Percentiles rank a stretch among this genome's conserved stretches.
Evolutionary conservation across 2,888 invertebrate species (phyloP).

Genomic region (Acrocyrtus sp.): DNA sequence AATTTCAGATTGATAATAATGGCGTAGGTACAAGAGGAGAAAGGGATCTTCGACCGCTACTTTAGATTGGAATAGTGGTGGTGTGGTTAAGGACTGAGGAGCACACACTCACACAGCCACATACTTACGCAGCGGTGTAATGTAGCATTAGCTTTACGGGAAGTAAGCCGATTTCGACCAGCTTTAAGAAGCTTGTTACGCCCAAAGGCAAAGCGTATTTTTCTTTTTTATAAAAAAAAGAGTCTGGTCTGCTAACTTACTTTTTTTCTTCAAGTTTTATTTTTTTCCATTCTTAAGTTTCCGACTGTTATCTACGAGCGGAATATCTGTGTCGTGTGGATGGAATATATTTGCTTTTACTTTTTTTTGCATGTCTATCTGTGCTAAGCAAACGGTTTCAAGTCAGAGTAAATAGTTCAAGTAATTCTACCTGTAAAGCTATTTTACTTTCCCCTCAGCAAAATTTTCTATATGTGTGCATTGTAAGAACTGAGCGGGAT

Average conservation of each 20-base stretch:
- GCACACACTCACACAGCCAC: too few relatives aligned
- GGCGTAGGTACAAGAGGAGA: too few relatives aligned
- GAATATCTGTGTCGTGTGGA: background rate
- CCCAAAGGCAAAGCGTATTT: too few relatives aligned
- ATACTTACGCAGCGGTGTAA: too few relatives aligned
- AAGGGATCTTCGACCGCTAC: too few relatives aligned
- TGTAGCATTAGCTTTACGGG: constrained; percentile 34
- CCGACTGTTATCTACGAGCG: background rate
- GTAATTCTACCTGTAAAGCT: background rate
- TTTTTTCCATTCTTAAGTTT: background rate
- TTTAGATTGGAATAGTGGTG: too few relatives aligned
- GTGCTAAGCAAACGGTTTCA: background rate
- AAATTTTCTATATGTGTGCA: too few relatives aligned
- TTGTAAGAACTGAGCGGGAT: too few relatives aligned
- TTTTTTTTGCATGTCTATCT: background rate
- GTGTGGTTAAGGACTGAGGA: too few relatives aligned
- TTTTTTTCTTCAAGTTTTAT: constrained; percentile 5
- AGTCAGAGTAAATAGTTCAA: background rate
- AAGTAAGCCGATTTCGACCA: constrained; percentile 24
- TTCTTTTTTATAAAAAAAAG: constrained; percentile 24
- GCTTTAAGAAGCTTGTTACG: too few relatives aligned
- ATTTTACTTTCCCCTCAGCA: background rate
- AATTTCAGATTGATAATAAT: too few relatives aligned
- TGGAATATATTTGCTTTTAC: too few relatives aligned
- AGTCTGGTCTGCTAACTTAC: constrained; percentile 35